These are phyloP conservation scores for Penaeus chinensis DNA, from an alignment of 1,140 invertebrate genomes.

Conservation along the genomic window DNA sequence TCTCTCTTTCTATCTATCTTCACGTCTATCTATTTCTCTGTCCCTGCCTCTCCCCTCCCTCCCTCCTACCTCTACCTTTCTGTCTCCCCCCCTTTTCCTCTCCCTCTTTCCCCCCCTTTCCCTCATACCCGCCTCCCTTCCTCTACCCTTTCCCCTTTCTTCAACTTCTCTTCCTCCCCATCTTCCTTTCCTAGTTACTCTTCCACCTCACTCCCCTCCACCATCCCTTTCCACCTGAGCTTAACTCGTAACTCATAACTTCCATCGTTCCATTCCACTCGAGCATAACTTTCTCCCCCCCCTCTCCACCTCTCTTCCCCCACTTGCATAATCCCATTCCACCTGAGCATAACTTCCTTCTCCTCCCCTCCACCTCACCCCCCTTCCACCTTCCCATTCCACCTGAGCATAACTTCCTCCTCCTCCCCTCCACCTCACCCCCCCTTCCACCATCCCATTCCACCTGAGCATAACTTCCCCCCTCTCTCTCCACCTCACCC, in stretches of 20 bases:
- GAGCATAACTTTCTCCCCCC: neutral
- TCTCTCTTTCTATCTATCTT: neutral
- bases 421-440: neutral
- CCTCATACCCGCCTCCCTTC: neutral
- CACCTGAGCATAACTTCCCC: neutral
- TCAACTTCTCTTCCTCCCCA: neutral
- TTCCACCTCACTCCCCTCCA: neutral
- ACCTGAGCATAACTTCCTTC: too few relatives aligned
- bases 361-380: too few relatives aligned
- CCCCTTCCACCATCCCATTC: too few relatives aligned
- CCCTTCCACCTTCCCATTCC: neutral
- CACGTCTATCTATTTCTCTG: neutral
- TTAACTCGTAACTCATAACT: neutral
- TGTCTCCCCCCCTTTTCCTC: neutral
- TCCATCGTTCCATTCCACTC: neutral
- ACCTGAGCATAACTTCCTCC: neutral
- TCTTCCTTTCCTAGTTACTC: neutral
- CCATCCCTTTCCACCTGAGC: neutral
- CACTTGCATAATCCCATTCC: too few relatives aligned
- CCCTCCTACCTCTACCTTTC: neutral
- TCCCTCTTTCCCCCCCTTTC: neutral
- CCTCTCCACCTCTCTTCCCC: neutral
- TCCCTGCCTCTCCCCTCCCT: neutral
- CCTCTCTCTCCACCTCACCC: neutral
- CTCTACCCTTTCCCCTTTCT: neutral